phyloP scores from a whole-genome alignment of 2,888 invertebrate genomes.

The Phlogophora meticulosa region DNA sequence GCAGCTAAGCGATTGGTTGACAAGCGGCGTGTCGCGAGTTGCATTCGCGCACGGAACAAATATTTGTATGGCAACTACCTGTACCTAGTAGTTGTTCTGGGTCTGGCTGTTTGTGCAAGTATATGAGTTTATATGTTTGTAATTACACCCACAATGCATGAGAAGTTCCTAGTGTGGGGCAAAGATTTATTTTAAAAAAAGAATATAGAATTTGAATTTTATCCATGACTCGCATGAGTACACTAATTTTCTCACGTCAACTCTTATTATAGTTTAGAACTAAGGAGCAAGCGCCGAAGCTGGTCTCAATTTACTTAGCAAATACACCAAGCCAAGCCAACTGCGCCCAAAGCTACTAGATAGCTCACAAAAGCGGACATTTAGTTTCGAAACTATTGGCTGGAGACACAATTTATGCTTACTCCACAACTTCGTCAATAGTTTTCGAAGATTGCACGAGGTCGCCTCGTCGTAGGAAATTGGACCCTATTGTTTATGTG shows the following conservation, averaged over 20 bases:
- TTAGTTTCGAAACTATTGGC: constrained; percentile 79
- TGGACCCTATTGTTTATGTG: constrained; percentile 80
- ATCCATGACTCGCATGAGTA: too few relatives aligned
- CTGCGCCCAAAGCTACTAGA: constrained; percentile 73
- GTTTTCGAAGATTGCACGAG: constrained; percentile 70
- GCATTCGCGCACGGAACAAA: too few relatives aligned
- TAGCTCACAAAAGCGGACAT: constrained; percentile 78
- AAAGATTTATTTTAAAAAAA: too few relatives aligned
- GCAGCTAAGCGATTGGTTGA: too few relatives aligned
- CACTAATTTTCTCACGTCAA: constrained; percentile 17
- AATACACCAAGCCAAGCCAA: constrained; percentile 74
- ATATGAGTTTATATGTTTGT: too few relatives aligned
- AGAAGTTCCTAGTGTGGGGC: too few relatives aligned
- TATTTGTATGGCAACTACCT: too few relatives aligned
- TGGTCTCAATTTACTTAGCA: constrained; percentile 74
- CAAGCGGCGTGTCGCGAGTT: too few relatives aligned
- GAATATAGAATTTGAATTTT: too few relatives aligned
- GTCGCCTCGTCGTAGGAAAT: constrained; percentile 72
- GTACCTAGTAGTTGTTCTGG: too few relatives aligned
- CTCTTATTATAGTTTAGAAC: constrained; percentile 65
- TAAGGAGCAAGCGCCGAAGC: constrained; percentile 68
- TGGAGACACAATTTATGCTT: constrained; percentile 80
- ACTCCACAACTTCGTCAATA: constrained; percentile 77
- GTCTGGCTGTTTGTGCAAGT: too few relatives aligned
- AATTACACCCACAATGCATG: too few relatives aligned